Percentiles rank a stretch among this genome's conserved stretches.
Evolutionary conservation across 2,797 vertebrate genomes (phyloP).

Genomic region (Coilia nasus): DNA sequence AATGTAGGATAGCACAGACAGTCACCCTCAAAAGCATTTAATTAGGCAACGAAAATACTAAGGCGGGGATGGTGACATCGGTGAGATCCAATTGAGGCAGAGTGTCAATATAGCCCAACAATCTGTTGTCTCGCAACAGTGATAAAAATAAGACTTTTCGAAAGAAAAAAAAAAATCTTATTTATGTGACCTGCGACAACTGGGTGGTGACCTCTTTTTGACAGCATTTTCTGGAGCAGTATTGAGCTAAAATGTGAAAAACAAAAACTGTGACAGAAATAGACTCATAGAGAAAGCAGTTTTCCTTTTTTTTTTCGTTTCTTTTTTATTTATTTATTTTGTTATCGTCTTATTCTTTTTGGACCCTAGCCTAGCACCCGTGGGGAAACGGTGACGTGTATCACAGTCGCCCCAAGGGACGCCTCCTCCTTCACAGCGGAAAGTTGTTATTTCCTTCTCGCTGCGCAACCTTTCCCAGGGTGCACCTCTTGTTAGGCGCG

Average conservation of each 20-base stretch:
- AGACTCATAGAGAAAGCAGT: not conserved
- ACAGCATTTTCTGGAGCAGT: slow-evolving; percentile 12
- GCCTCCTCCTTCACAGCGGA: not conserved
- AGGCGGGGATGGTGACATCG: not conserved
- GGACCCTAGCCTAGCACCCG: not conserved
- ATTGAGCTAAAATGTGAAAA: slow-evolving; percentile 21
- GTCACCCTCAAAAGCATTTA: no score
- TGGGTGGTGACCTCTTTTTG: slow-evolving; percentile 7
- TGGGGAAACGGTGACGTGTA: slow-evolving; percentile 13
- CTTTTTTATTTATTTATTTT: not conserved
- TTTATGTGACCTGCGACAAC: not conserved
- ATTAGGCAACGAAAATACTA: not conserved
- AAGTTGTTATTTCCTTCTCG: not conserved
- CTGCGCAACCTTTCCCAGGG: slow-evolving; percentile 1
- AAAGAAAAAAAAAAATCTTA: not conserved
- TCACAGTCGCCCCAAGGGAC: not conserved
- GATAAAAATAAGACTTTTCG: slow-evolving; percentile 1
- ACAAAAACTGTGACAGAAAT: slow-evolving; percentile 14
- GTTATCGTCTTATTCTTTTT: not conserved
- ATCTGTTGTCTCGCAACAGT: not conserved
- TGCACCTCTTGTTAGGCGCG: not conserved
- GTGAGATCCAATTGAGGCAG: not conserved
- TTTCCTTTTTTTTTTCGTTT: not conserved
- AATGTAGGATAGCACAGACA: no score
- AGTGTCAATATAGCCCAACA: not conserved